Evolutionary conservation across 2,113 vertebrate species (phyloP), one percentile per base, ranked within the genome.

Genomic region (Chaenocephalus aceratus): DNA sequence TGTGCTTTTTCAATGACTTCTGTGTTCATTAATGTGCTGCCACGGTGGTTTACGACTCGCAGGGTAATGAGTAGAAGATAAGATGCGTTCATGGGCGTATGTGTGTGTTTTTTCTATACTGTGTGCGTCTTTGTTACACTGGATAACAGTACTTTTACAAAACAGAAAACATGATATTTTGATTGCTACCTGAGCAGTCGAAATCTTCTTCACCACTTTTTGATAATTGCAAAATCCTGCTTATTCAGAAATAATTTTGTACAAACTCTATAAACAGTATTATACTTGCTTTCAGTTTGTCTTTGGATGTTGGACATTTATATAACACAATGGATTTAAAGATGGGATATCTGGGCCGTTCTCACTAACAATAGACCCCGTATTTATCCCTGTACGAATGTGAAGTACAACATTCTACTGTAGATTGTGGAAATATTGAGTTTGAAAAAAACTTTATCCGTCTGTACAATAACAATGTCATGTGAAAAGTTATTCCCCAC

Each of bases 41-140:
- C 57, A 44, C 62, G 26, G 77, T 86, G 85, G 84, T 81, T 88
- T 87, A 84, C 36, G 80, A 90, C 16, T 86, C 77, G 57, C 67
- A 5, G 81, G 76, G 88, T 88, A 91, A 92, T 81, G 91, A 90
- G 68, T 85, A 72, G 78, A 77, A 85, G 85, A 88, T 76, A 82
- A 88, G 77, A 90, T 26, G 79, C 77, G 61, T 80, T 59, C 12
- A 21, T 36, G 30, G 52, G 16, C 59, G 58, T 65, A 41, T 75
- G 78, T 26, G 60, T 18, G 18, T 45, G 8, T 30, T 13, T 63
- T 52, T 45, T 30, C 16, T 9, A 21, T 49, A 2, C 59, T 59
- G 60, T 2, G 15, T 16, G 26, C 21, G 45, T 44, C 34, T 12
- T 23, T 72, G 45, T 70, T 30, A 26, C 23, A 18, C n/a, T 12